phyloP scores from a whole-genome alignment of 2,888 invertebrate species.

The Amblyjoppa fuscipennis region DNA sequence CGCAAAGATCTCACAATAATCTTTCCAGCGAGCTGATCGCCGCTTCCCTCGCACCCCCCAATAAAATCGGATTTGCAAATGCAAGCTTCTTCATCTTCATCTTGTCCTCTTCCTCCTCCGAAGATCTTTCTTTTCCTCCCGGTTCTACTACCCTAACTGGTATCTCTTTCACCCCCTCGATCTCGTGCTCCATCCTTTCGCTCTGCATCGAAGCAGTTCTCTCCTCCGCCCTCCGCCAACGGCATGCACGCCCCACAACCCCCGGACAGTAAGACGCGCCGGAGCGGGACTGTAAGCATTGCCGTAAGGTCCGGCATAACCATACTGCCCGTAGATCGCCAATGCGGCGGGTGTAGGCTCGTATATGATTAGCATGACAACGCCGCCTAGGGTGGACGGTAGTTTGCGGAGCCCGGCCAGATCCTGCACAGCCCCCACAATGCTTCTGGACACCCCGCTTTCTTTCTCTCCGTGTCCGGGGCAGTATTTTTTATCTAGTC shows the following conservation, averaged over 20 bases:
- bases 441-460: constrained; percentile 42
- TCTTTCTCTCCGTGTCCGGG: constrained; percentile 75
- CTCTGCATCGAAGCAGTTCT: background rate
- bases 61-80: constrained; percentile 69
- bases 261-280: constrained; percentile 35
- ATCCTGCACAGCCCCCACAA: constrained; percentile 69
- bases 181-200: constrained; percentile 19
- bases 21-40: constrained; percentile 5
- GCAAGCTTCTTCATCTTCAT: constrained; percentile 44
- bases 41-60: constrained; percentile 15
- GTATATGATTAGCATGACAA: constrained; percentile 84
- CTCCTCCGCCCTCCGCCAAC: constrained; percentile 32
- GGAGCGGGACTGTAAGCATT: constrained; percentile 58
- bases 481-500: constrained; percentile 86
- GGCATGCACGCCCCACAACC: constrained; percentile 54
- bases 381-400: constrained; percentile 69
- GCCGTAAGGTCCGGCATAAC: constrained; percentile 51
- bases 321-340: constrained; percentile 55
- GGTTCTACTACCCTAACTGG: constrained; percentile 39
- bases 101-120: background rate
- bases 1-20: background rate
- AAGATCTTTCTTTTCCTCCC: constrained; percentile 34
- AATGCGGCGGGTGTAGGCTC: constrained; percentile 73
- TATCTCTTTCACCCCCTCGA: constrained; percentile 46
- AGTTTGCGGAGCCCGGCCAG: constrained; percentile 71